Evolutionary conservation across 2,888 invertebrate species (phyloP), one percentile per base, ranked within the genome.

Genomic region (Diploptera punctata): DNA sequence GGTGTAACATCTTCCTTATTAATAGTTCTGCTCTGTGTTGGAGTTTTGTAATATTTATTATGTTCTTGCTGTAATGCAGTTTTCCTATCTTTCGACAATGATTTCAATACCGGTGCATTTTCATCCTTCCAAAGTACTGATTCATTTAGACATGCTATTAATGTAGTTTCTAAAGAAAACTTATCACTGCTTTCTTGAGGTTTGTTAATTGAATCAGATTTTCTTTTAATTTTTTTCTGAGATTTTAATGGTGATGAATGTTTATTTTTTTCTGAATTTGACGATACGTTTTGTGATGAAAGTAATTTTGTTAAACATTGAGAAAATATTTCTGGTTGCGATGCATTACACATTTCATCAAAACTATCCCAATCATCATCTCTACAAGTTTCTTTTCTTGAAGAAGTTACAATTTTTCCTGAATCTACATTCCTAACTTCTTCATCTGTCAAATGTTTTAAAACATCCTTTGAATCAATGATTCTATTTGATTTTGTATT

Each of bases 1-100:
- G 87, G 87, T 18, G 87, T 87, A 44, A 84, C 81, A 13, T 54
- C 31, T 4, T 43, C 43, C 19, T 44, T 18, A 18, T 21, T 24
- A 4, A 0, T 38, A 31, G 10, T n/a, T 26, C 16, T 4, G 4
- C 3, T 19, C 26, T 67, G 65, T 16, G 26, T 5, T 19, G 71
- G 24, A 65, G 72, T n/a, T 70, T 67, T 3, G 71, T 70, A 38
- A 3, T 52, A 13, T 16, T 26, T 49, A 16, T 18, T 9, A 18
- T 26, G 24, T n/a, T 44, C 26, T 26, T 21, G 7, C 3, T 21
- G 18, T 7, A 26, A 26, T n/a, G 44, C 44, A 4, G 24, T 19
- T 13, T 38, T 10, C 2, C n/a, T 18, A 19, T 62, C 18, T 68
- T 33, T 19, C 18, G 18, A 19, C 31, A 33, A 31, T 5, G 5